A percentile compares a stretch with the other conserved stretches of the same genome.
phyloP scores from a whole-genome alignment of 2,797 vertebrate genomes.

The Ciconia nigra region DNA sequence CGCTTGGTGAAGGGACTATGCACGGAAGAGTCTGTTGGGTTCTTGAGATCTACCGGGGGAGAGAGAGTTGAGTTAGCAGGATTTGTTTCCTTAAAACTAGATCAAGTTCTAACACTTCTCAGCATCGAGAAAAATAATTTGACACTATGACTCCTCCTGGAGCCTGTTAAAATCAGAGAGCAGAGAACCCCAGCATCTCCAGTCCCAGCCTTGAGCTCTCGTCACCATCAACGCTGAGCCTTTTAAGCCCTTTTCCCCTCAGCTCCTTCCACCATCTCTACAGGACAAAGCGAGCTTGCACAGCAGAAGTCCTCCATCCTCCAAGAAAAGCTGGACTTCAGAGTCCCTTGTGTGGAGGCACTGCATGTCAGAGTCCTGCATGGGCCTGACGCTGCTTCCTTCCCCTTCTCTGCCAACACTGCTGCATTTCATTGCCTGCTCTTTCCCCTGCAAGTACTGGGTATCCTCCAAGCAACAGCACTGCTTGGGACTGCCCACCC shows the following conservation, averaged over 20 bases:
- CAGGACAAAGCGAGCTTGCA: background rate
- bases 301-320: background rate
- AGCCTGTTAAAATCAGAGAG: background rate
- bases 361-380: background rate
- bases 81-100: background rate
- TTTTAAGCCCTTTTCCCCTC: background rate
- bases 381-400: background rate
- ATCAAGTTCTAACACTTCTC: background rate
- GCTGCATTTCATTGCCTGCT: background rate
- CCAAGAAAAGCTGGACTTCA: background rate
- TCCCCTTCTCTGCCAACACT: background rate
- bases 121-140: background rate
- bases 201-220: background rate
- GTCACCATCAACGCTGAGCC: fast-evolving
- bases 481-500: background rate
- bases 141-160: background rate
- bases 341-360: background rate
- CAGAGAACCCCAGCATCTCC: background rate
- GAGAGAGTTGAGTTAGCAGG: background rate
- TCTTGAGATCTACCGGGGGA: constrained; percentile 87
- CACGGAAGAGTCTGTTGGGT: constrained; percentile 82
- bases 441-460: background rate
- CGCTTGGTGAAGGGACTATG: constrained; percentile 91
- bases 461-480: background rate
- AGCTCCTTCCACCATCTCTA: background rate